Conservation (phyloP, 92 coral and sea anemone species). For the Paragorgia papillata region DNA sequence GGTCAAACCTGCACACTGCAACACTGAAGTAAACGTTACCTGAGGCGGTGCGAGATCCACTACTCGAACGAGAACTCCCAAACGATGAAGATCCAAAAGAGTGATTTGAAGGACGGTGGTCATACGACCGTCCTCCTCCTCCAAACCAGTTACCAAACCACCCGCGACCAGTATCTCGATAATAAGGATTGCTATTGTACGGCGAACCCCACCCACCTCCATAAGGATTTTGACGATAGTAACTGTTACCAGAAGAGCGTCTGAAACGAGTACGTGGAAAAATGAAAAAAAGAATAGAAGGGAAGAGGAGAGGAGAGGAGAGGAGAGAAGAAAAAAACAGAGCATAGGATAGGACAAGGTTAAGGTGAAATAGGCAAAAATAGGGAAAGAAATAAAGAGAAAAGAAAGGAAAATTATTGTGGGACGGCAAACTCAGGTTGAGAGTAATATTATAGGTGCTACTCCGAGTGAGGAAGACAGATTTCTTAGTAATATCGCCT, state of each 20-base stretch:
- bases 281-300: no score
- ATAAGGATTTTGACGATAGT: conserved; percentile 19
- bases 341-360: not conserved
- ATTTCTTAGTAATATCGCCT: no score
- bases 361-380: no score
- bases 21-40: conserved; percentile 19
- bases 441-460: no score
- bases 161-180: conserved; percentile 51
- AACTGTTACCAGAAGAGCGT: not conserved
- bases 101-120: conserved; percentile 49
- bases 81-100: conserved; percentile 39
- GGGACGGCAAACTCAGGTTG: no score
- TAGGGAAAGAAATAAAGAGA: no score
- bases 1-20: no score
- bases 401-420: no score
- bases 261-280: not conserved
- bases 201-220: conserved; percentile 37
- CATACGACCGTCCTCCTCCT: conserved; percentile 44
- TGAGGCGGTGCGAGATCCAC: conserved; percentile 60
- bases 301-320: no score
- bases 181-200: conserved; percentile 19
- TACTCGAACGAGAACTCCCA: conserved; percentile 30
- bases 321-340: not conserved
- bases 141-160: conserved; percentile 50
- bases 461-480: no score